A percentile compares a stretch with the other conserved stretches of the same genome.
Evolutionary conservation across 2,888 invertebrate genomes (phyloP).

Genomic region (Polymixis lichenea): DNA sequence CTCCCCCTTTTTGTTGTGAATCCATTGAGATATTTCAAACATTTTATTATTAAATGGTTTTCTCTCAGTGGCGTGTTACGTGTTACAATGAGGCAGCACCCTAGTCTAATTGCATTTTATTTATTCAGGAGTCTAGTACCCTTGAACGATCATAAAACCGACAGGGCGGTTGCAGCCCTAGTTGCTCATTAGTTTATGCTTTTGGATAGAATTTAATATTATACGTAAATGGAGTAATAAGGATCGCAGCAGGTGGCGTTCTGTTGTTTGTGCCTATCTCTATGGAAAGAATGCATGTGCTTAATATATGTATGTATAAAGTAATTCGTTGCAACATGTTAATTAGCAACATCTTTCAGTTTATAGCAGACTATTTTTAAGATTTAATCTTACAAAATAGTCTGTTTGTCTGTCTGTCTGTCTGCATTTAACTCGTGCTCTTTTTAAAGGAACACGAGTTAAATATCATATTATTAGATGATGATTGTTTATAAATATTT

Average conservation of each 20-base stretch:
- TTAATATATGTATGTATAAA: too few relatives aligned
- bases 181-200: conserved; percentile 80
- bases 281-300: too few relatives aligned
- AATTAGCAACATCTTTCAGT: conserved; percentile 31
- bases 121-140: conserved; percentile 85
- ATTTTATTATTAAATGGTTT: conserved; percentile 72
- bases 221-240: conserved; percentile 60
- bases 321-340: not conserved
- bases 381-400: too few relatives aligned
- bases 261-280: too few relatives aligned
- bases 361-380: not conserved
- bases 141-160: conserved; percentile 71
- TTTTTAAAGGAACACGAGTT: too few relatives aligned
- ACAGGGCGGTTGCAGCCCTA: conserved; percentile 72
- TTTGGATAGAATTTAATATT: conserved; percentile 71
- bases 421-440: too few relatives aligned
- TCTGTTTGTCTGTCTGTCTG: too few relatives aligned
- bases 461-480: not conserved
- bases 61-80: conserved; percentile 67
- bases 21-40: conserved; percentile 72
- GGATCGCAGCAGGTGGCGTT: too few relatives aligned
- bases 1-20: conserved; percentile 66
- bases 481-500: too few relatives aligned
- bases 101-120: conserved; percentile 88
- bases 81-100: conserved; percentile 72